Conservation (phyloP, 2,888 invertebrate species). For the Axea sp. region DNA sequence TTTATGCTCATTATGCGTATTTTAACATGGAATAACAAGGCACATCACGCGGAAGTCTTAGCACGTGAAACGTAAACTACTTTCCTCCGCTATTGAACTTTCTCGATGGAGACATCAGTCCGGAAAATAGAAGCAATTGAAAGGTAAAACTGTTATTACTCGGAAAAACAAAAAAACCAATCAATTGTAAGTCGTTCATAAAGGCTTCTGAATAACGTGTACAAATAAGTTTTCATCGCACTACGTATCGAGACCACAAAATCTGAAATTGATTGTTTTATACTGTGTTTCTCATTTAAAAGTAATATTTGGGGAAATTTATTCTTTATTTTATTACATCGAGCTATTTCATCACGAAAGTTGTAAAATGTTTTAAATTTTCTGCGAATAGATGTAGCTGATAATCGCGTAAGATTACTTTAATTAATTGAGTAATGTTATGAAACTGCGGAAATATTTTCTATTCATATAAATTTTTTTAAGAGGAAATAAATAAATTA, state of each 20-base stretch:
- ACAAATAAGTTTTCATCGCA: slow-evolving; percentile 50
- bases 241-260: slow-evolving; percentile 16
- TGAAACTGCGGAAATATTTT: no score
- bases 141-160: slow-evolving; percentile 62
- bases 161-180: slow-evolving; percentile 58
- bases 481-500: no score
- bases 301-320: no score
- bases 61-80: slow-evolving; percentile 68
- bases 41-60: slow-evolving; percentile 59
- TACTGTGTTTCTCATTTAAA: no score
- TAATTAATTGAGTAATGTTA: no score
- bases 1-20: slow-evolving; percentile 37
- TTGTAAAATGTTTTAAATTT: no score
- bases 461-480: no score
- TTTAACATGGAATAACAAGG: slow-evolving; percentile 25
- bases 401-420: no score
- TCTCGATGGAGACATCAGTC: slow-evolving; percentile 58
- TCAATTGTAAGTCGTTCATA: slow-evolving; percentile 52
- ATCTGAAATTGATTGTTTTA: no score
- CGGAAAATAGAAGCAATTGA: slow-evolving; percentile 63
- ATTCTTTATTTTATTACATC: no score
- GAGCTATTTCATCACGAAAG: no score
- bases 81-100: slow-evolving; percentile 66
- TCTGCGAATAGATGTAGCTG: no score
- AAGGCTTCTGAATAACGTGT: slow-evolving; percentile 36